Base-by-base conservation (phyloP, 2,113 vertebrate genomes). In the Hippoglossus stenolepis region DNA sequence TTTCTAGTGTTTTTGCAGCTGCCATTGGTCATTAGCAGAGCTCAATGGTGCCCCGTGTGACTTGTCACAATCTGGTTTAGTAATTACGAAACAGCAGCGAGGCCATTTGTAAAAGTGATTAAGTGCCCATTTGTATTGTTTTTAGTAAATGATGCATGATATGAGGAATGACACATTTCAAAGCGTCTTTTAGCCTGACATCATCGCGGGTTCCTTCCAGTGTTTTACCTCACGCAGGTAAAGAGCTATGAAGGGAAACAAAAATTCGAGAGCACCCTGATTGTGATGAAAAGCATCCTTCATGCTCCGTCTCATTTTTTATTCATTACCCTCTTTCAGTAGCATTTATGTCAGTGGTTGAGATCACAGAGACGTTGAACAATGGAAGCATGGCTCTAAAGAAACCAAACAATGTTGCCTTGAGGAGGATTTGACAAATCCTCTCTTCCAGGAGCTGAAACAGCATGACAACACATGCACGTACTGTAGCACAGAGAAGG, bases 221-320 rank as follows among this genome's bases (percentile, higher is more conserved):
- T 49, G 51, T n/a, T 54, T 51, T 15, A 18, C 47, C 47, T 18
- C 47, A 18, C 4, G 18, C 51, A 54, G 51, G 4, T 9, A 20
- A 54, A 10, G 7, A n/a, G 20, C 51, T 54, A 21, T 54, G 51
- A 54, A 54, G 51, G 0, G 6, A 54, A 54, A 20, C 20, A n/a
- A 54, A 21, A 54, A 54, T 3, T n/a, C 7, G 26, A 1, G 1
- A 14, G 5, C 0, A 4, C n/a, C 15, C 12, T 2, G 7, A 62
- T 18, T 54, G 45, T 38, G 60, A 74, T 66, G 24, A 53, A 58
- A 43, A 72, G 17, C 38, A 63, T 31, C 57, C 49, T 57, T 70
- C 47, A 47, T 21, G 57, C 40, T 66, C 24, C 1, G 1, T n/a
- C 13, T 31, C 9, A 26, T 68, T 72, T 62, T 43, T 15, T 26